phyloP scores from a whole-genome alignment of 1,140 invertebrate genomes.

The Ips nitidus region DNA sequence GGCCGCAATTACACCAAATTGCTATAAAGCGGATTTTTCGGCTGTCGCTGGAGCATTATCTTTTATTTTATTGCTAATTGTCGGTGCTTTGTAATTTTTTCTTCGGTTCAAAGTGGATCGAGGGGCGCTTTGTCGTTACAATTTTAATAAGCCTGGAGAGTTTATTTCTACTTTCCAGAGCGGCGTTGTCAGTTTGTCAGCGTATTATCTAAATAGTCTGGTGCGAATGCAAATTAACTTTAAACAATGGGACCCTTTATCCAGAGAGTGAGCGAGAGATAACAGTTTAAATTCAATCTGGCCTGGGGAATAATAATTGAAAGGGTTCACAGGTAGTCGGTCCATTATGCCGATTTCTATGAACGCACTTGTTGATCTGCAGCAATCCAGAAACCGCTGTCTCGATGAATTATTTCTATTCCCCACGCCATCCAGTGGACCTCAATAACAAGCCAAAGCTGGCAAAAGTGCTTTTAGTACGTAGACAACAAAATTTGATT shows the following conservation, averaged over 20 bases:
- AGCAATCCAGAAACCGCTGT: conserved; percentile 9
- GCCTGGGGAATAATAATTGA: conserved; percentile 9
- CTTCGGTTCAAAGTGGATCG: conserved; percentile 8
- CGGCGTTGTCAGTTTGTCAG: too few species aligned
- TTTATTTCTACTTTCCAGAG: too few species aligned
- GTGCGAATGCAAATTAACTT: neutral
- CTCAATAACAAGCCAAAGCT: too few species aligned
- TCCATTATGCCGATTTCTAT: conserved; percentile 38
- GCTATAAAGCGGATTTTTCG: conserved; percentile 44
- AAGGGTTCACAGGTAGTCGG: conserved; percentile 39
- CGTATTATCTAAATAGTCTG: too few species aligned
- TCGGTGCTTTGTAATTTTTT: conserved; percentile 40
- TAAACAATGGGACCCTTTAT: neutral
- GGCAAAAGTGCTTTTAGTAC: too few species aligned
- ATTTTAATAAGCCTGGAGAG: too few species aligned
- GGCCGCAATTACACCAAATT: conserved; percentile 50
- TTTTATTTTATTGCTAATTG: conserved; percentile 52
- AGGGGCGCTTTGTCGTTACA: neutral
- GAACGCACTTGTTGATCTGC: conserved; percentile 39
- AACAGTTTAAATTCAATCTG: conserved; percentile 21
- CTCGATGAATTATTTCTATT: conserved; percentile 25
- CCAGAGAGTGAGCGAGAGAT: neutral
- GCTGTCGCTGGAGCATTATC: conserved; percentile 42
- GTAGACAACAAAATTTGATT: too few species aligned
- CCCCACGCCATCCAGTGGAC: conserved; percentile 7